Evolutionary conservation across 2,797 vertebrate genomes (phyloP).

Genomic region (Tragelaphus eurycerus): DNA sequence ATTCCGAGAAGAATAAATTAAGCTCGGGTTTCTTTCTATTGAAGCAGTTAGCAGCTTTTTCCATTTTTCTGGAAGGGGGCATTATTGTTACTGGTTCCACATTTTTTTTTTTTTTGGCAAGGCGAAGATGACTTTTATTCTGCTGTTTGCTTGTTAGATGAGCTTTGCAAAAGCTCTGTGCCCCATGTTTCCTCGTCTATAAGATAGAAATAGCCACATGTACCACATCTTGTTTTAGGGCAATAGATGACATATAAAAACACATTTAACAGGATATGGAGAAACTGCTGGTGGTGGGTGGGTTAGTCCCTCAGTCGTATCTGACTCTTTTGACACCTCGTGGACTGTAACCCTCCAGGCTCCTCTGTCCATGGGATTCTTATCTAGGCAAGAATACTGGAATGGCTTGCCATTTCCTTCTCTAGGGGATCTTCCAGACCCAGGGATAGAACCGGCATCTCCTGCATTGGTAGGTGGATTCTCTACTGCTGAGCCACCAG

Average conservation of each 20-base stretch:
- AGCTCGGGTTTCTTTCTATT: background rate
- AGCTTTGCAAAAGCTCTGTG: background rate
- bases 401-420: background rate
- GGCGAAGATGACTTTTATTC: background rate
- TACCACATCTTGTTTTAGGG: background rate
- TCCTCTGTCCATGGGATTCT: background rate
- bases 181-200: background rate
- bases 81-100: background rate
- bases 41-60: background rate
- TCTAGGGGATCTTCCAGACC: background rate
- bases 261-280: background rate
- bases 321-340: background rate
- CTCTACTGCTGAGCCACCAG: background rate
- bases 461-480: background rate
- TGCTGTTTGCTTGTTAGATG: background rate
- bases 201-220: background rate
- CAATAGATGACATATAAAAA: background rate
- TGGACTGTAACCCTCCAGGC: background rate
- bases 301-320: background rate
- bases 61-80: background rate
- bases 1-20: constrained; percentile 5
- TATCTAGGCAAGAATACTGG: background rate
- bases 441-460: background rate
- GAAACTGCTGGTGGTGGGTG: background rate
- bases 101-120: background rate